phyloP scores from a whole-genome alignment of 2,113 vertebrate species.

The Psittacula cyanocephala region DNA sequence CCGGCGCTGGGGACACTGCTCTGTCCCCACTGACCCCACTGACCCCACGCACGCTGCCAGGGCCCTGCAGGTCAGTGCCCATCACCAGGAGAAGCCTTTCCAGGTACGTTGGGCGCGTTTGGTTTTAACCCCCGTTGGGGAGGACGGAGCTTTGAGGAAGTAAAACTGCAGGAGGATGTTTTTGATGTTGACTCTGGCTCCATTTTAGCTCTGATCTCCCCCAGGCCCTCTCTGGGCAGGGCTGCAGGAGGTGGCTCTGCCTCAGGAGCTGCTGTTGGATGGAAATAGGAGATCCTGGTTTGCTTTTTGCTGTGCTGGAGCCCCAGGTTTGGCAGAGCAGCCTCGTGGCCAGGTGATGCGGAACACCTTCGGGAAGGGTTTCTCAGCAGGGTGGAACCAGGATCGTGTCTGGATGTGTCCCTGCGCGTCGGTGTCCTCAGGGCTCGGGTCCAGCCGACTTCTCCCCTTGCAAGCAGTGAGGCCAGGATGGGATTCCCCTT shows the following conservation, averaged over 20 bases:
- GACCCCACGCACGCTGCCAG: accelerated
- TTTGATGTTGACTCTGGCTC: neutral
- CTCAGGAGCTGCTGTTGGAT: neutral
- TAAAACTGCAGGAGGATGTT: neutral
- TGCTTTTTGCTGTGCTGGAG: neutral
- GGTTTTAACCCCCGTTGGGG: accelerated
- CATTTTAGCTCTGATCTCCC: neutral
- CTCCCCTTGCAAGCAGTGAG: neutral
- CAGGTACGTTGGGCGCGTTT: neutral
- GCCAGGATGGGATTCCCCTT: neutral
- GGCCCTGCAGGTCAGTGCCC: neutral
- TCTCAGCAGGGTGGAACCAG: neutral
- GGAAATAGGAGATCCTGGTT: neutral
- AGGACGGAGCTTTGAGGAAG: neutral
- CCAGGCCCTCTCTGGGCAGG: neutral
- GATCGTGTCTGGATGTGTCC: neutral
- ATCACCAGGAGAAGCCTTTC: neutral
- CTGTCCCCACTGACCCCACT: neutral
- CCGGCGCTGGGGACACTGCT: accelerated
- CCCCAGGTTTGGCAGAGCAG: neutral
- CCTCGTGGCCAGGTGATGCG: accelerated
- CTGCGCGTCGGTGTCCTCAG: neutral
- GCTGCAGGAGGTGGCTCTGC: accelerated
- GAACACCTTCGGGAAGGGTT: neutral
- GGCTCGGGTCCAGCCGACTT: neutral